Conservation (phyloP, 2,797 vertebrate species). For the Siniperca scherzeri region DNA sequence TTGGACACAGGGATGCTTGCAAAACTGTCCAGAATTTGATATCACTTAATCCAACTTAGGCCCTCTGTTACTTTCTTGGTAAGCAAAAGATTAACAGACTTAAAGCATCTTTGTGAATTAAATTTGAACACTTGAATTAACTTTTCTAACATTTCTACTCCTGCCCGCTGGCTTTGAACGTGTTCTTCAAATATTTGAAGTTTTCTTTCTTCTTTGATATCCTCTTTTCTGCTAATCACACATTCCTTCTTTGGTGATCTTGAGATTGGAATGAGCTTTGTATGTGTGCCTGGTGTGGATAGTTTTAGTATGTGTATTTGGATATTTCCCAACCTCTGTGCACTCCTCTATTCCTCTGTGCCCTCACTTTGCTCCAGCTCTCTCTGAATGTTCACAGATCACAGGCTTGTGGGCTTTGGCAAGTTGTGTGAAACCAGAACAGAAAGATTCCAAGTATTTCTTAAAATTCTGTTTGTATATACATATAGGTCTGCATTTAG, state of each 20-base stretch:
- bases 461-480: slow-evolving; percentile 45
- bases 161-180: slow-evolving; percentile 47
- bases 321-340: slow-evolving; percentile 42
- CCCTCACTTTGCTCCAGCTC: slow-evolving; percentile 34
- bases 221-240: slow-evolving; percentile 38
- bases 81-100: slow-evolving; percentile 53
- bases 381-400: slow-evolving; percentile 51
- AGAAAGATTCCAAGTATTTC: slow-evolving; percentile 24
- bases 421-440: slow-evolving; percentile 49
- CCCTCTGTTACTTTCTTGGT: slow-evolving; percentile 28
- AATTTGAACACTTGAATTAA: slow-evolving; percentile 54
- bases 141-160: slow-evolving; percentile 43
- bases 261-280: slow-evolving; percentile 47
- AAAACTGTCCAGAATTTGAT: slow-evolving; percentile 38
- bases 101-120: slow-evolving; percentile 51
- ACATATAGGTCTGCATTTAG: slow-evolving; percentile 10
- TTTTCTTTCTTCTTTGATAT: slow-evolving; percentile 47
- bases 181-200: slow-evolving; percentile 58
- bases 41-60: slow-evolving; percentile 26
- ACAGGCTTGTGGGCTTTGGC: slow-evolving; percentile 23
- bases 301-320: slow-evolving; percentile 36
- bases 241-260: slow-evolving; percentile 54
- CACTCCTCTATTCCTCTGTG: slow-evolving; percentile 34
- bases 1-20: slow-evolving; percentile 22
- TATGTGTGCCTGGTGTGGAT: slow-evolving; percentile 37